Conservation (phyloP, 2,888 invertebrate species). For the Ametastegia equiseti region DNA sequence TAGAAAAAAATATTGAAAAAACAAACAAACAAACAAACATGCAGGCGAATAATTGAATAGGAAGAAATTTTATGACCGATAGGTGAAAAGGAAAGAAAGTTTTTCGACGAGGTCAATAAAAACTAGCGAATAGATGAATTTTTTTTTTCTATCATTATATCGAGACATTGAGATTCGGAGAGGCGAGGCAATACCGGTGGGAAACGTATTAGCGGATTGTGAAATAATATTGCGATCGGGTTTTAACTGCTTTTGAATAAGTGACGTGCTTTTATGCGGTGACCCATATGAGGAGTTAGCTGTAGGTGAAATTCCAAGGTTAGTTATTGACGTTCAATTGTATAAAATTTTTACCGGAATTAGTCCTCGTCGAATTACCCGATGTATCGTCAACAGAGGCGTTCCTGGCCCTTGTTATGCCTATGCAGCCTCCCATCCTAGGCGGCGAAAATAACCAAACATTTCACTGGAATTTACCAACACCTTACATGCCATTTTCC, state of each 20-base stretch:
- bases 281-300: constrained; percentile 47
- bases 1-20: no score
- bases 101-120: constrained; percentile 2
- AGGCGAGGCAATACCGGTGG: background rate
- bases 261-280: constrained; percentile 31
- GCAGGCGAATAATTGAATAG: background rate
- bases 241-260: constrained; percentile 41
- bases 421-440: constrained; percentile 94
- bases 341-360: constrained; percentile 82
- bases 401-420: constrained; percentile 89
- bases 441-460: constrained; percentile 77
- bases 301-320: constrained; percentile 62
- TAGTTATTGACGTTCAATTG: constrained; percentile 61
- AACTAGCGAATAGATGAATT: background rate
- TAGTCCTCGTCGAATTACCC: constrained; percentile 88
- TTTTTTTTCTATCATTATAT: background rate
- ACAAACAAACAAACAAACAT: no score
- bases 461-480: constrained; percentile 76
- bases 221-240: background rate
- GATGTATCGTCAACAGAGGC: constrained; percentile 89
- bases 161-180: no score
- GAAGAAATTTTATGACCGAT: background rate
- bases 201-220: background rate
- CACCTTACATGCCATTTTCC: constrained; percentile 73
- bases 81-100: background rate